Base-by-base conservation (phyloP, 2,113 vertebrate species). In the Nematolebias whitei region DNA sequence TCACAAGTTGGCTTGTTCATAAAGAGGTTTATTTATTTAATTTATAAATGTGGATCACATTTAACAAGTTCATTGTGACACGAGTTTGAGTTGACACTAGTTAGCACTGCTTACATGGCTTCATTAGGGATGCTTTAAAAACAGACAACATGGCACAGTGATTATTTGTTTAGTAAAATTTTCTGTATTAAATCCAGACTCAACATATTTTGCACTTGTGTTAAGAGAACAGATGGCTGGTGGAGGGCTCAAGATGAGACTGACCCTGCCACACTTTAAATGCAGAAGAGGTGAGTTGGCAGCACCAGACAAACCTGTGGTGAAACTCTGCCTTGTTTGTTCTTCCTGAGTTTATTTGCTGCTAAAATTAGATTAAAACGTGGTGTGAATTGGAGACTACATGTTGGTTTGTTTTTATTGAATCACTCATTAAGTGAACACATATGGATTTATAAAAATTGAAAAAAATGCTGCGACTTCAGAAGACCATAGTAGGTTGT, bases 111-210 rank as follows among this genome's bases (percentile, higher is more conserved):
- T 29, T 40, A n/a, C n/a, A 52, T 41, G 15, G 20, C 32, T 53
- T 69, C 38, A 67, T 57, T 40, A 62, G 20, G 53, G 39, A 19
- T 51, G 53, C 57, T 76, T 64, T 45, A 47, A 53, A 56, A 75
- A 61, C n/a, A 45, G 61, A 35, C 38, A 61, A 1, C 47, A 67
- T 45, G 50, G 35, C 18, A 61, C 63, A 57, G 52, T 26, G 2
- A 19, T 43, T 40, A 41, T 26, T 50, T 63, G 20, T 68, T 68
- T 61, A 52, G 22, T 50, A 26, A 26, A 58, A 47, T 32, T 55
- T 19, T n/a, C 7, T 44, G 12, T 39, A 44, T 64, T 15, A 53
- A 50, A 71, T 78, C 44, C 48, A 39, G 26, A 75, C 44, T 38
- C n/a, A 29, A 67, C 59, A 55, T 22, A 82, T 39, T 52, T 74